Conservation (phyloP, 2,113 vertebrate species). For the Phoenicopterus ruber region DNA sequence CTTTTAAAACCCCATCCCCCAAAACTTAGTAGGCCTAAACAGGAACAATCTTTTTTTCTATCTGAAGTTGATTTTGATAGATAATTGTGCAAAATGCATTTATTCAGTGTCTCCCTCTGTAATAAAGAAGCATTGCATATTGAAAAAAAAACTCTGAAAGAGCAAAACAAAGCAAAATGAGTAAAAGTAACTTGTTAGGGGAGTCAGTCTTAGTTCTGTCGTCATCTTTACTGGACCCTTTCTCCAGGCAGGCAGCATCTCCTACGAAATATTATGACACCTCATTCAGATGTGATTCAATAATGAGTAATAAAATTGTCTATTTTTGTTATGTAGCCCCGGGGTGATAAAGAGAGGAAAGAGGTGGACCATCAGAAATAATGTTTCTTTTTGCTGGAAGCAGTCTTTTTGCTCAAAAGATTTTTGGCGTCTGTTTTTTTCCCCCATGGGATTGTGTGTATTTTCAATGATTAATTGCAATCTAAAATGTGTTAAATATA, state of each 20-base stretch:
- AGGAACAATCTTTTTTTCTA: background rate
- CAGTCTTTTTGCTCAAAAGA: background rate
- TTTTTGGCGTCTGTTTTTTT: background rate
- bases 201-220: background rate
- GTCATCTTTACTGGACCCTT: background rate
- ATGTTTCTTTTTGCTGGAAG: background rate
- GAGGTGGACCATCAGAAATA: background rate
- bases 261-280: background rate
- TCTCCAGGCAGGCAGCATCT: background rate
- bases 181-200: background rate
- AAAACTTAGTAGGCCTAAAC: background rate
- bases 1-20: background rate
- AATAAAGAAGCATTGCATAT: background rate
- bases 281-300: background rate
- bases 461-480: background rate
- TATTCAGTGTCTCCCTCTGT: background rate
- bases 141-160: background rate
- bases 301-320: background rate
- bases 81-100: background rate
- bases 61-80: background rate
- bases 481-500: background rate
- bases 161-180: background rate
- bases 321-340: background rate
- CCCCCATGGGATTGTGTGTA: accelerated
- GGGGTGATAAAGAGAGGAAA: background rate